These are phyloP conservation scores for Scaptomyza reducta DNA, from an alignment of 2,888 invertebrate genomes.

Conservation along the genomic window DNA sequence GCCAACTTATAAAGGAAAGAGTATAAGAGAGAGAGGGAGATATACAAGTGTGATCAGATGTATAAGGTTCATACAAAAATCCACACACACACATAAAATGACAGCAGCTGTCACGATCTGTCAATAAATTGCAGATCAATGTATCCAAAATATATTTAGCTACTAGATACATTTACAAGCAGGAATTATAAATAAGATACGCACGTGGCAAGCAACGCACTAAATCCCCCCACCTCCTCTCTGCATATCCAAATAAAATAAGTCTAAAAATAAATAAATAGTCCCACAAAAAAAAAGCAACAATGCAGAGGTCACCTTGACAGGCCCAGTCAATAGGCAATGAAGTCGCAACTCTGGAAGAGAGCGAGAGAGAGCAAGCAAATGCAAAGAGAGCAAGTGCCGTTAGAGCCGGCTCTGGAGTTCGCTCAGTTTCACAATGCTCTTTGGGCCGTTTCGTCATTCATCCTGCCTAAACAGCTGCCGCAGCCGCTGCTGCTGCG, in stretches of 20 bases:
- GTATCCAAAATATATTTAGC: slow-evolving; percentile 12
- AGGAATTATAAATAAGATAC: slow-evolving; percentile 16
- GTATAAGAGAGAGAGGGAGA: not conserved
- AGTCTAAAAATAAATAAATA: slow-evolving; percentile 43
- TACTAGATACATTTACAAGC: slow-evolving; percentile 22
- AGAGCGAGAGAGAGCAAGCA: slow-evolving; percentile 20
- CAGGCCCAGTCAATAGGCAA: slow-evolving; percentile 19
- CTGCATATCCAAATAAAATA: slow-evolving; percentile 31
- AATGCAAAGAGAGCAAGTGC: slow-evolving; percentile 13
- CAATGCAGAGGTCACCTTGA: slow-evolving; percentile 69
- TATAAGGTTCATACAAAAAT: not conserved
- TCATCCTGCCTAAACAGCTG: slow-evolving; percentile 55
- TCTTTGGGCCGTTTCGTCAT: slow-evolving; percentile 74
- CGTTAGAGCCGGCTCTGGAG: slow-evolving; percentile 23
- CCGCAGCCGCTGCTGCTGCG: slow-evolving; percentile 3
- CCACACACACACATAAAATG: slow-evolving; percentile 23
- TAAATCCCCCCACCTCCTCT: slow-evolving; percentile 2
- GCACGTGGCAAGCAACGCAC: slow-evolving; percentile 8
- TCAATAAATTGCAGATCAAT: slow-evolving; percentile 31
- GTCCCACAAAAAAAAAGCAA: slow-evolving; percentile 2
- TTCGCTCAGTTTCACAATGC: slow-evolving; percentile 63
- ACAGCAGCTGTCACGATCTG: slow-evolving; percentile 43
- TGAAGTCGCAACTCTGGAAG: slow-evolving; percentile 45
- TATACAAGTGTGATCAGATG: slow-evolving; percentile 44
- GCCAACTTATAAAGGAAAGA: not conserved